These are phyloP conservation scores for Agrotis segetum DNA, from an alignment of 2,888 invertebrate genomes.

Conservation along the genomic window DNA sequence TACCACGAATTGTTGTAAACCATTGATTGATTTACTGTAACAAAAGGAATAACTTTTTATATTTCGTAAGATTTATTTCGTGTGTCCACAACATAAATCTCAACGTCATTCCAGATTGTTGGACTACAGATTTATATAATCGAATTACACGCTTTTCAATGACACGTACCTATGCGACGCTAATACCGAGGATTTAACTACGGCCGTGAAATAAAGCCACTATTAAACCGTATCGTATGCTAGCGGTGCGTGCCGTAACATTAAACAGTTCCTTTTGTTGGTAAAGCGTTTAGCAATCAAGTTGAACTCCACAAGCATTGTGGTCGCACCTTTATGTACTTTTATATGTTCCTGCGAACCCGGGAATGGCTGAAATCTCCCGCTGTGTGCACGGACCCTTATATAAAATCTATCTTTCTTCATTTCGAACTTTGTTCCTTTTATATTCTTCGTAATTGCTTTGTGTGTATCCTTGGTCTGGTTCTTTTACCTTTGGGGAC, in stretches of 20 bases:
- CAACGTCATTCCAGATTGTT: constrained; percentile 54
- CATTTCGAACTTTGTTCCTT: constrained; percentile 14
- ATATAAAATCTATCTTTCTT: constrained; percentile 41
- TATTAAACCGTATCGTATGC: constrained; percentile 77
- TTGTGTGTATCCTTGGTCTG: constrained; percentile 15
- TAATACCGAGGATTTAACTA: constrained; percentile 73
- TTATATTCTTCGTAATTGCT: constrained; percentile 31
- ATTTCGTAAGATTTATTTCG: constrained; percentile 53
- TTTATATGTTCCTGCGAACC: constrained; percentile 65
- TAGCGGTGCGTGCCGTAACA: constrained; percentile 85
- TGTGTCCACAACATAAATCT: constrained; percentile 63
- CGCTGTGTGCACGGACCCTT: constrained; percentile 49
- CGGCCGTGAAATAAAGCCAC: constrained; percentile 68
- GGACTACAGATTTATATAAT: constrained; percentile 64
- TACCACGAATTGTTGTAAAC: constrained; percentile 44
- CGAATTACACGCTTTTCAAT: constrained; percentile 67
- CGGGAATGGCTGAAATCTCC: constrained; percentile 41
- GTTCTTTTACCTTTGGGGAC: constrained; percentile 14
- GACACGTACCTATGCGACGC: constrained; percentile 63
- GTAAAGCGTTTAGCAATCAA: constrained; percentile 82
- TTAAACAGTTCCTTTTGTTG: constrained; percentile 88
- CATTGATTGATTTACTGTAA: constrained; percentile 59
- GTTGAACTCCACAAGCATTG: constrained; percentile 76
- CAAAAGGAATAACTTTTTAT: constrained; percentile 40
- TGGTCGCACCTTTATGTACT: constrained; percentile 75